Percentiles rank a stretch among this genome's conserved stretches.
Evolutionary conservation across 2,113 vertebrate genomes (phyloP).

Genomic region (Pterocles burchelli): DNA sequence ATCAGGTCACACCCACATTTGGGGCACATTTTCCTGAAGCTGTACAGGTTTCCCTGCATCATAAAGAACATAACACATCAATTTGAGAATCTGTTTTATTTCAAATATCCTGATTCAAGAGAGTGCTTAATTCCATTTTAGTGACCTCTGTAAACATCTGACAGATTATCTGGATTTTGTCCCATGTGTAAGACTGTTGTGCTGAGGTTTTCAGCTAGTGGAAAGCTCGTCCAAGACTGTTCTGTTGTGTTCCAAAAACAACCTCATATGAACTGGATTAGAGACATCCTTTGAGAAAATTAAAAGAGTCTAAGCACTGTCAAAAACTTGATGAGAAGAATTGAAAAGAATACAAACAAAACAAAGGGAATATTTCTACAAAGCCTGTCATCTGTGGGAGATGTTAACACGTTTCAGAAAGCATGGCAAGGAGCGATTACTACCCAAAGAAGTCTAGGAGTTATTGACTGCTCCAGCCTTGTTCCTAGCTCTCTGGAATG

Average conservation of each 20-base stretch:
- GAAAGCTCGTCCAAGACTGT: conserved; percentile 27
- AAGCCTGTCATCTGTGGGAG: conserved; percentile 31
- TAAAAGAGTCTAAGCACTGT: conserved; percentile 43
- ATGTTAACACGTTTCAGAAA: conserved; percentile 59
- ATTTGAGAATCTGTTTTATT: conserved; percentile 48
- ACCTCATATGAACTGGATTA: conserved; percentile 56
- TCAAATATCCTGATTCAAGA: conserved; percentile 54
- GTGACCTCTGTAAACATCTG: conserved; percentile 71
- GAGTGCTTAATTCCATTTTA: conserved; percentile 67
- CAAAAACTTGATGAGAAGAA: conserved; percentile 62
- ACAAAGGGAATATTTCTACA: conserved; percentile 53
- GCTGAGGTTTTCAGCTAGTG: conserved; percentile 58
- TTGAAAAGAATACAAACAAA: conserved; percentile 52
- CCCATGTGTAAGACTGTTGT: conserved; percentile 57
- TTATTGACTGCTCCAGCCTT: background rate
- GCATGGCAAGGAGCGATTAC: background rate
- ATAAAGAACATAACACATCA: conserved; percentile 48
- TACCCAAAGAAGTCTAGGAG: background rate
- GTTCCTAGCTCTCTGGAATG: background rate
- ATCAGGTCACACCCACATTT: background rate
- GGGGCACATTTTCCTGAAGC: conserved; percentile 52
- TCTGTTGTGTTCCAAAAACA: conserved; percentile 48
- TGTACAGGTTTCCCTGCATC: conserved; percentile 50
- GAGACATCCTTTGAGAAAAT: conserved; percentile 64
- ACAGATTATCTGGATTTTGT: conserved; percentile 68